Conservation (phyloP, 2,797 vertebrate genomes). For the Potorous gilbertii region DNA sequence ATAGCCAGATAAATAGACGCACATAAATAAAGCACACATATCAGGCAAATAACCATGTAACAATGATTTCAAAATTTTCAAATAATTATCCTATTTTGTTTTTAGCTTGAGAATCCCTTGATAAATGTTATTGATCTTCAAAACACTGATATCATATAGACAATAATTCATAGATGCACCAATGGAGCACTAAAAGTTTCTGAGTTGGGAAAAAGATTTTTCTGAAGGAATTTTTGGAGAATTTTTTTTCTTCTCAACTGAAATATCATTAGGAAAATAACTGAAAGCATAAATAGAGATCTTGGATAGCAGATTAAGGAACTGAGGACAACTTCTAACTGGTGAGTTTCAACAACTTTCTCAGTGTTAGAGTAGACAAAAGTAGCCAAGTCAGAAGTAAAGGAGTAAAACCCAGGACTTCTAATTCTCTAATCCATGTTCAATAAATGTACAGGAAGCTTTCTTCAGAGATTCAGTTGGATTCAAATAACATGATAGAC, state of each 20-base stretch:
- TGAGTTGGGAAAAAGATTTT: not conserved
- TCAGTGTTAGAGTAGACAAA: not conserved
- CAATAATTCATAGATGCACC: not conserved
- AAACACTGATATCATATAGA: not conserved
- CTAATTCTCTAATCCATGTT: not conserved
- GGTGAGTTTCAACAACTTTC: not conserved
- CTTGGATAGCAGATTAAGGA: not conserved
- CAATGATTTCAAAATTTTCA: not conserved
- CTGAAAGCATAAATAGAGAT: not conserved
- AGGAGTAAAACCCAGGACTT: not conserved
- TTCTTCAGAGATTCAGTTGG: not conserved
- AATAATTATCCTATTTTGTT: not conserved
- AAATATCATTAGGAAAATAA: not conserved
- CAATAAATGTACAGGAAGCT: not conserved
- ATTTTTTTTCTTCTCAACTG: not conserved
- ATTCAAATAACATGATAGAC: not conserved
- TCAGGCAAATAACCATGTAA: not conserved
- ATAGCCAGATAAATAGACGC: not conserved
- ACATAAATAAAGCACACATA: not conserved
- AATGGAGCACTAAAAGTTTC: not conserved
- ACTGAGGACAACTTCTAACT: not conserved
- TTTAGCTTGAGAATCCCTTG: not conserved
- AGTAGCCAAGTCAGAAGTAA: not conserved
- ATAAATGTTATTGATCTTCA: not conserved
- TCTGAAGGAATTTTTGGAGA: not conserved